Evolutionary conservation across 2,888 invertebrate species (phyloP).

Genomic region (Diarsia brunnea): DNA sequence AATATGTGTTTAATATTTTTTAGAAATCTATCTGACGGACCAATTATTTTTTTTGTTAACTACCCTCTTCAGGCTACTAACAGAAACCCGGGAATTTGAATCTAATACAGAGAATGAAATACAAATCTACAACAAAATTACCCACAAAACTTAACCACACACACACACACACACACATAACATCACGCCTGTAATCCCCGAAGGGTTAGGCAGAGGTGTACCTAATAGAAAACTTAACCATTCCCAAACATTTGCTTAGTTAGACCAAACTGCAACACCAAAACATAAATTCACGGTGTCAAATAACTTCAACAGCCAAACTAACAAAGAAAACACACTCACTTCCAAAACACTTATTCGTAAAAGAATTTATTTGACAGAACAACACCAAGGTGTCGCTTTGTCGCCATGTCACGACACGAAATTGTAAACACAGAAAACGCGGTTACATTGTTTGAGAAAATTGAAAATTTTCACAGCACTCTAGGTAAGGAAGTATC

Average conservation of each 20-base stretch:
- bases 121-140: background rate
- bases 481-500: constrained; percentile 71
- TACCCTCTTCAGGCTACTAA: background rate
- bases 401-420: constrained; percentile 58
- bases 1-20: too few species aligned
- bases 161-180: too few species aligned
- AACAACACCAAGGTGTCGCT: constrained; percentile 59
- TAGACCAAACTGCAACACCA: constrained; percentile 29
- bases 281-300: constrained; percentile 48
- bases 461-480: constrained; percentile 77
- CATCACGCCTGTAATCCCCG: too few species aligned
- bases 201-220: too few species aligned
- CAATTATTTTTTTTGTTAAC: too few species aligned
- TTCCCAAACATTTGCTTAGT: constrained; percentile 7
- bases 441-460: constrained; percentile 72
- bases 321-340: constrained; percentile 55
- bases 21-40: too few species aligned
- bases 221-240: background rate
- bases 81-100: background rate
- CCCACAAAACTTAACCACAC: background rate
- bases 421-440: constrained; percentile 65
- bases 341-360: constrained; percentile 60
- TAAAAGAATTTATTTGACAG: constrained; percentile 68
- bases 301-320: constrained; percentile 49
- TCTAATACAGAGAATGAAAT: background rate